These are phyloP conservation scores for Adineta ricciae DNA, from an alignment of 2,888 invertebrate genomes.

Conservation along the genomic window DNA sequence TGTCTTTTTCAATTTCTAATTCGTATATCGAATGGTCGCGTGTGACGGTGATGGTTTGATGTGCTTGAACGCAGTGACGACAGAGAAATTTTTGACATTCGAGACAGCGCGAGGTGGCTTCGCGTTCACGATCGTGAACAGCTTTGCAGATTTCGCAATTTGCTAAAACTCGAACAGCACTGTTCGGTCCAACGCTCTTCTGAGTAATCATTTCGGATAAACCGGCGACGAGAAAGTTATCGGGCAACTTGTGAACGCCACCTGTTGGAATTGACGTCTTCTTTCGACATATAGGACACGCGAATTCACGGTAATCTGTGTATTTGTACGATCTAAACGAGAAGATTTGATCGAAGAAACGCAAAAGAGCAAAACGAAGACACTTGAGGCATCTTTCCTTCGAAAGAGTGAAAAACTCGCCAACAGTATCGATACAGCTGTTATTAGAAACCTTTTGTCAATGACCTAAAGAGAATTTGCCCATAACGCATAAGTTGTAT, in stretches of 20 bases:
- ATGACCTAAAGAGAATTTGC: too few relatives aligned
- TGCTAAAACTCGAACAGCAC: slow-evolving; percentile 35
- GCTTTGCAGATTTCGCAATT: slow-evolving; percentile 50
- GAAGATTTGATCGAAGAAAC: too few relatives aligned
- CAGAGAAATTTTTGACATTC: slow-evolving; percentile 51
- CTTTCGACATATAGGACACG: slow-evolving; percentile 50
- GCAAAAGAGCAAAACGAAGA: too few relatives aligned
- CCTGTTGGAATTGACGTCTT: slow-evolving; percentile 49
- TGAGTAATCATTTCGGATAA: slow-evolving; percentile 47
- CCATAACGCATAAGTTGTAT: too few relatives aligned
- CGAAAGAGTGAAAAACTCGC: too few relatives aligned
- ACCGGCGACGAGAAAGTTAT: slow-evolving; percentile 50
- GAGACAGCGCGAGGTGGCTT: slow-evolving; percentile 49
- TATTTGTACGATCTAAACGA: slow-evolving; percentile 40
- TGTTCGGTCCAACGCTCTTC: slow-evolving; percentile 37
- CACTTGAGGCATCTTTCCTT: too few relatives aligned
- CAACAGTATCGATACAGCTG: too few relatives aligned
- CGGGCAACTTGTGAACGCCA: slow-evolving; percentile 50
- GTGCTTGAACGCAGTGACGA: slow-evolving; percentile 46
- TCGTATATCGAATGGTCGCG: slow-evolving; percentile 49
- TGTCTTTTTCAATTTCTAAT: slow-evolving; percentile 50
- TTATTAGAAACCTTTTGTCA: too few relatives aligned
- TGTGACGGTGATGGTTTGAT: slow-evolving; percentile 48
- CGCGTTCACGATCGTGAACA: slow-evolving; percentile 42
- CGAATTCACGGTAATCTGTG: slow-evolving; percentile 50